Percentiles rank a stretch among this genome's conserved stretches.
These are phyloP conservation scores for Hirudinaria manillensis DNA, from an alignment of 2,888 invertebrate species.

Conservation along the genomic window DNA sequence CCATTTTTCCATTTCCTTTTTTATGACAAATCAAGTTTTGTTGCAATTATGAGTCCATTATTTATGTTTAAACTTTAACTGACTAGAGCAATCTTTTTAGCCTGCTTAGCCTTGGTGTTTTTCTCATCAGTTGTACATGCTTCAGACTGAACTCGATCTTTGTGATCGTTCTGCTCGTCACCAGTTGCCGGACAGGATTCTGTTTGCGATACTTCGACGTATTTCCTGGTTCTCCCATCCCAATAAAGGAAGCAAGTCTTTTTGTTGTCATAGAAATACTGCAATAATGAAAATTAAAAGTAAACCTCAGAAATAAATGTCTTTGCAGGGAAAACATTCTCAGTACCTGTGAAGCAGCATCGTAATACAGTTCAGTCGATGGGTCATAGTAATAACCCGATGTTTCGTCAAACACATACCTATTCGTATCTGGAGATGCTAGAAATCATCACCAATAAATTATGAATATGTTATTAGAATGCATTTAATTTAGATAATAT, in stretches of 20 bases:
- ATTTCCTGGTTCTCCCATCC: conserved; percentile 2
- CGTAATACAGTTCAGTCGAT: conserved; percentile 83
- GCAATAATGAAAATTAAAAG: not conserved
- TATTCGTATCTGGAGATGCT: conserved; percentile 28
- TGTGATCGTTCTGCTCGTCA: too few species aligned
- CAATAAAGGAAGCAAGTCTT: conserved; percentile 28
- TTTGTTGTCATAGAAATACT: conserved; percentile 32
- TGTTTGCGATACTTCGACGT: conserved; percentile 11
- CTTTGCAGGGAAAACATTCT: not conserved
- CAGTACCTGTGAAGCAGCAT: conserved; percentile 70
- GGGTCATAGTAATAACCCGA: conserved; percentile 40
- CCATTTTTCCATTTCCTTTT: conserved; percentile 28
- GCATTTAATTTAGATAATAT: too few species aligned
- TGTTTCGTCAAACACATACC: conserved; percentile 32
- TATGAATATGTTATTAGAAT: too few species aligned
- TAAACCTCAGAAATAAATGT: not conserved
- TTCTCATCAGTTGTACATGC: too few species aligned
- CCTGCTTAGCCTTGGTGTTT: too few species aligned
- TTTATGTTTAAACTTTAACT: too few species aligned
- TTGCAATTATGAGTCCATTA: too few species aligned
- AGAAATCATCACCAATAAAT: not conserved
- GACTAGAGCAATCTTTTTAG: too few species aligned
- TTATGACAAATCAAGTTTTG: not conserved
- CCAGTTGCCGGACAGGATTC: not conserved
- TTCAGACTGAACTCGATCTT: too few species aligned